phyloP scores from a whole-genome alignment of 2,888 invertebrate species.

The Mesodorylaimus sp. region DNA sequence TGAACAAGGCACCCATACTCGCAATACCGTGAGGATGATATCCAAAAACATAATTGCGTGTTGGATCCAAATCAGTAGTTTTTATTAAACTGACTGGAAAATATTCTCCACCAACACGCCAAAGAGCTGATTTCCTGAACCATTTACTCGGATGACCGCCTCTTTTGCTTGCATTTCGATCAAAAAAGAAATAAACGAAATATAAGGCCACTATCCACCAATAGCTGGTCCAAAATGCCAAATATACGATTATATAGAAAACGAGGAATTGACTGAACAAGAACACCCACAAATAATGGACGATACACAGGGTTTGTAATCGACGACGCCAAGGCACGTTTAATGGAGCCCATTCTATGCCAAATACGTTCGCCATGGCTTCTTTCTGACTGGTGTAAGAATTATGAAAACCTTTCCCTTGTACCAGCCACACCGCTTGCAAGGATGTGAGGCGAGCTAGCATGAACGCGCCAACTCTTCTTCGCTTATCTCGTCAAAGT shows the following conservation, averaged over 20 bases:
- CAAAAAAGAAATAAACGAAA: constrained; percentile 45
- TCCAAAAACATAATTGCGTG: constrained; percentile 53
- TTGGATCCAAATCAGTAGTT: constrained; percentile 57
- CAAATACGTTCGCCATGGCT: constrained; percentile 37
- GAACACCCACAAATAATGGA: constrained; percentile 49
- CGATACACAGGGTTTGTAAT: constrained; percentile 58
- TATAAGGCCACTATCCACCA: constrained; percentile 8
- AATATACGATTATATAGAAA: constrained; percentile 38
- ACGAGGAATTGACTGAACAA: constrained; percentile 29
- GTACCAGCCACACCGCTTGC: too few relatives aligned
- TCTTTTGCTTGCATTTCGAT: constrained; percentile 42
- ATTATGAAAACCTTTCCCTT: too few relatives aligned
- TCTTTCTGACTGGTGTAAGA: too few relatives aligned
- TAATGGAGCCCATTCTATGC: constrained; percentile 67
- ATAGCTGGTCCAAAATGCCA: constrained; percentile 37
- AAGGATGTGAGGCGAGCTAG: too few relatives aligned
- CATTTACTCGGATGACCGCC: constrained; percentile 33
- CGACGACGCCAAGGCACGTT: constrained; percentile 56
- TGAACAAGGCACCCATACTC: constrained; percentile 55
- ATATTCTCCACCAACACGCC: constrained; percentile 55
- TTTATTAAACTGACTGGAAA: constrained; percentile 67
- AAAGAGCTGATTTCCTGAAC: constrained; percentile 40
- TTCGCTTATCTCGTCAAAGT: too few relatives aligned
- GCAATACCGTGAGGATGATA: constrained; percentile 78
- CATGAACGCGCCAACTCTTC: too few relatives aligned